Conservation (phyloP, 2,113 vertebrate genomes). For the Seriola aureovittata region DNA sequence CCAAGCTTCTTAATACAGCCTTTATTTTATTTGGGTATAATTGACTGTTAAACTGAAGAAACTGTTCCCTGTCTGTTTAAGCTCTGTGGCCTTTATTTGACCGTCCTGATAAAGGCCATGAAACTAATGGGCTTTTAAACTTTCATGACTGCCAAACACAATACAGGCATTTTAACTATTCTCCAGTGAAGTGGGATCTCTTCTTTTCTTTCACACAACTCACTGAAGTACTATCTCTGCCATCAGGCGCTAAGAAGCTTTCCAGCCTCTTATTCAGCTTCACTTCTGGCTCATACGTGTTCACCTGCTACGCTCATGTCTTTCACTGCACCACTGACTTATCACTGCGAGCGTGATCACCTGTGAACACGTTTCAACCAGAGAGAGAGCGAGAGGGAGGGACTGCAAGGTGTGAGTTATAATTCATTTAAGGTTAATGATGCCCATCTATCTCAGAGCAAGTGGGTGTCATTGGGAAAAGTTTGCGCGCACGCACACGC, state of each 20-base stretch:
- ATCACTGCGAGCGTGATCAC: not conserved
- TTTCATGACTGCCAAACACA: not conserved
- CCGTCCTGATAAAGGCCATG: not conserved
- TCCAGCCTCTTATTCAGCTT: slow-evolving; percentile 1
- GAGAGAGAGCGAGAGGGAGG: not conserved
- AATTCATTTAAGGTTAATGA: slow-evolving; percentile 55
- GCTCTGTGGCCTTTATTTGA: not conserved
- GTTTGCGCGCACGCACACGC: not conserved
- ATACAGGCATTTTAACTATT: not conserved
- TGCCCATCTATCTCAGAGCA: slow-evolving; percentile 43
- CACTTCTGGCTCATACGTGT: not conserved
- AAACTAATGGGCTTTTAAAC: not conserved
- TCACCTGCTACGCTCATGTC: not conserved
- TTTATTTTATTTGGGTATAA: no score
- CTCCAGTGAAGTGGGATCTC: not conserved
- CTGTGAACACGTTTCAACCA: not conserved
- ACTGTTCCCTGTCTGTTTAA: not conserved
- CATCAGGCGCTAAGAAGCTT: not conserved
- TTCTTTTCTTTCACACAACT: not conserved
- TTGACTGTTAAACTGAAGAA: not conserved
- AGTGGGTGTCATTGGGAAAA: slow-evolving; percentile 15
- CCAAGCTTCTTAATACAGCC: not conserved
- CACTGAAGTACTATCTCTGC: not conserved
- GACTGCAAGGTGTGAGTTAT: slow-evolving; percentile 10
- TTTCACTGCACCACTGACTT: not conserved